These are phyloP conservation scores for Dasyprocta punctata DNA, from an alignment of 2,113 vertebrate species.

Conservation along the genomic window DNA sequence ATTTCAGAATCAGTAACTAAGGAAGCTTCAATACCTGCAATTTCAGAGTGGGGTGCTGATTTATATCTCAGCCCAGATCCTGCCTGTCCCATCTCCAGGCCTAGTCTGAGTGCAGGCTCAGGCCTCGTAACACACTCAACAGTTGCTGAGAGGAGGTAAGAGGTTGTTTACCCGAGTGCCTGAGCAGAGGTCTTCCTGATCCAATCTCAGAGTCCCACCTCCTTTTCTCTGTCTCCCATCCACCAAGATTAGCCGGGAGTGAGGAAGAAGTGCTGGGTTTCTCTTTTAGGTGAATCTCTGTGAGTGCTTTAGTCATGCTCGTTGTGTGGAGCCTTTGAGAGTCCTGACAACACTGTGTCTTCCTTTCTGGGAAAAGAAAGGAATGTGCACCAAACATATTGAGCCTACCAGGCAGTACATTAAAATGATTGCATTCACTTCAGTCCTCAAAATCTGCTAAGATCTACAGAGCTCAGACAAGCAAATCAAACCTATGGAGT, in stretches of 20 bases:
- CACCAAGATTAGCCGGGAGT: not conserved
- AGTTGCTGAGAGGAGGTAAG: not conserved
- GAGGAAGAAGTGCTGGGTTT: not conserved
- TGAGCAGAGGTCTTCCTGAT: not conserved
- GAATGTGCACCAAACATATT: not conserved
- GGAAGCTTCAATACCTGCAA: not conserved
- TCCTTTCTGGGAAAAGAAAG: not conserved
- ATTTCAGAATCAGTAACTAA: not conserved
- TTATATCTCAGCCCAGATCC: not conserved
- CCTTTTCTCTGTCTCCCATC: not conserved
- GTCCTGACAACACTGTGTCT: not conserved
- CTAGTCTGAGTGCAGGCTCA: not conserved
- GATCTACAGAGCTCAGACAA: not conserved
- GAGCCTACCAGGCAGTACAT: not conserved
- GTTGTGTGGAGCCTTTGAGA: not conserved
- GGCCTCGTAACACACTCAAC: not conserved
- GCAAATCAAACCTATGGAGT: not conserved
- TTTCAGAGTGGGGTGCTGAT: not conserved
- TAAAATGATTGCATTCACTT: not conserved
- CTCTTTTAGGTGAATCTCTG: not conserved
- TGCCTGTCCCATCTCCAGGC: not conserved
- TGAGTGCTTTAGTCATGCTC: not conserved
- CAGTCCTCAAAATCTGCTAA: not conserved
- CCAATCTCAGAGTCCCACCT: not conserved
- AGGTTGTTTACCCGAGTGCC: not conserved